Evolutionary conservation across 1,140 invertebrate species (phyloP), one percentile per base, ranked within the genome.

Genomic region (Zaprionus nigranus): DNA sequence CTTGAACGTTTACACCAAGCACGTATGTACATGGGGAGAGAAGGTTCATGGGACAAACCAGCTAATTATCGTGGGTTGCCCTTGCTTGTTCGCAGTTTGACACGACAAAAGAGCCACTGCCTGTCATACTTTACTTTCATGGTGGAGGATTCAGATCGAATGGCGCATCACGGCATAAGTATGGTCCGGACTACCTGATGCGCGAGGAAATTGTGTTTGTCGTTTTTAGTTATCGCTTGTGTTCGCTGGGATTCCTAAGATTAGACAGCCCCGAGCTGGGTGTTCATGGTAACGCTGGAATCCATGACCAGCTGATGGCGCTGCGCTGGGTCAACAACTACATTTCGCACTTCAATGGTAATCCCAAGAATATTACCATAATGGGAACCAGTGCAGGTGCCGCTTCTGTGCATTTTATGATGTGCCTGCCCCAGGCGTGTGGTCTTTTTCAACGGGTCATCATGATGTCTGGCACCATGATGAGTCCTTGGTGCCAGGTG

Each of bases 111-210:
- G 40, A 46, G 0, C 85, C 73, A 4, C 28, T 92, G 38, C 95
- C 96, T 0, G 96, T 97, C 0, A 94, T 97, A 83, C 93, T 96
- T 0, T 97, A 93, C 91, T 94, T 97, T 26, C 95, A 97, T 86
- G 96, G 96, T 3, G 96, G 96, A 4, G 94, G 91, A 28, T 96
- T 96, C 81, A 80, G 92, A 4, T 72, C 83, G 9, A 95, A 95
- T 0, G 94, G 93, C 3, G 94, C 76, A 2, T 36, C 72, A 1
- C 72, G 65, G 5, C 9, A 61, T 6, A 74, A 92, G 1, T 95
- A 95, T 71, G 95, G 95, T 2, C 94, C 95, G 6, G 95, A 96
- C 75, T 94, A 95, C 58, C 92, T 96, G 5, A 85, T 95, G 22
- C 91, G 93, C 17, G 93, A 96, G 82, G 94, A 94, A 30, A 91